Percentiles rank a stretch among this genome's conserved stretches.
Conservation (phyloP, 1,140 invertebrate genomes). For the Anastrepha obliqua region DNA sequence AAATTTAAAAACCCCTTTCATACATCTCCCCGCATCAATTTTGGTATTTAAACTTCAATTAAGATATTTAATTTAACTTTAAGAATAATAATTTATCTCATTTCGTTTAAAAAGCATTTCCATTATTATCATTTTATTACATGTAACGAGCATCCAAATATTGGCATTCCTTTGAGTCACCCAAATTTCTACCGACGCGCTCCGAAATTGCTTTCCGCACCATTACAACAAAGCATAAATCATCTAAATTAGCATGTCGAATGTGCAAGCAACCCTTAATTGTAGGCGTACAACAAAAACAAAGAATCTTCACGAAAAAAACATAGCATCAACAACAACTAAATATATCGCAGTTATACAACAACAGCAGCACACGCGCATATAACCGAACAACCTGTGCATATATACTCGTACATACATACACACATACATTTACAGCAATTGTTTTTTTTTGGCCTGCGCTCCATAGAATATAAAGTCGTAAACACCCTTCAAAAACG, state of each 20-base stretch:
- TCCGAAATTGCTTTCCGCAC: slow-evolving; percentile 17
- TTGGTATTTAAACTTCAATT: too few species aligned
- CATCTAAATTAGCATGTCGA: slow-evolving; percentile 40
- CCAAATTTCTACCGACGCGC: background rate
- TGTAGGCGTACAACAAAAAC: slow-evolving; percentile 32
- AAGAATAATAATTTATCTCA: too few species aligned
- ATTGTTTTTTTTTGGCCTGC: background rate
- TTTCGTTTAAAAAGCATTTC: background rate
- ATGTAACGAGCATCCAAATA: background rate
- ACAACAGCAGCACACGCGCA: background rate
- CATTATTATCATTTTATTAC: background rate
- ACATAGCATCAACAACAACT: too few species aligned
- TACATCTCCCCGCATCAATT: too few species aligned
- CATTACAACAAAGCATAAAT: slow-evolving; percentile 27
- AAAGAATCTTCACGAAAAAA: background rate
- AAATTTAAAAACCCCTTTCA: too few species aligned
- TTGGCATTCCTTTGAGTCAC: background rate
- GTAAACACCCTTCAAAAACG: slow-evolving; percentile 43
- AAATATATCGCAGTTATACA: background rate
- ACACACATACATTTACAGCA: background rate
- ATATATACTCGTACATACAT: background rate
- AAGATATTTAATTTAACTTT: too few species aligned
- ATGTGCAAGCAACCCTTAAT: slow-evolving; percentile 46
- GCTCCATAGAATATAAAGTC: slow-evolving; percentile 1
- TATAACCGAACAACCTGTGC: slow-evolving; percentile 9